Evolutionary conservation across 2,888 invertebrate genomes (phyloP), one percentile per base, ranked within the genome.

Genomic region (Lumbricus terrestris): DNA sequence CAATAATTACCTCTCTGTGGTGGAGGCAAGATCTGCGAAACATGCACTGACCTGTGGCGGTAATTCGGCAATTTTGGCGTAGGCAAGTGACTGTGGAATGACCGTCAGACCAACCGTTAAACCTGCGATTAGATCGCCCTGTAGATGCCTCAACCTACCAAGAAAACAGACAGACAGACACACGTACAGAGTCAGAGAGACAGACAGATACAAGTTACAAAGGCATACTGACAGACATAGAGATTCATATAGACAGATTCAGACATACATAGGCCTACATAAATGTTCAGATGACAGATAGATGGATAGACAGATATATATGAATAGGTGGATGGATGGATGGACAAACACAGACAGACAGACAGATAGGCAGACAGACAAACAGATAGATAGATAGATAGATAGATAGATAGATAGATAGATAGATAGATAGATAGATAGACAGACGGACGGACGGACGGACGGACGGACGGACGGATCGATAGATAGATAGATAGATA

Each of bases 101-200:
- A 98, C 97, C 0, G 98, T 98, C 38, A 98, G 96, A 0, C 98
- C 98, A 0, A 98, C 98, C 2, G 98, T 98, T 91, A 98, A 95
- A 0, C 98, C 98, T 34, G 98, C 98, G 93, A 98, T 97, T 89
- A 97, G 94, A 95, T 98, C 98, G 91, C 97, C 96, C 90, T 98
- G 94, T 2, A 97, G 96, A 94, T 92, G 85, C 37, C 40, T 85
- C 54, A 90, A 37, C 34, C 90, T 90, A 88, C 5, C 29, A 37
- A 34, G 16, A 88, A 1, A 37, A 8, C 47, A 47, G 20, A 85
- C 29, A 69, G 11, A 69, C 69, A 69, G 6, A 69, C n/a, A 69
- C n/a, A n/a, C n/a, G n/a, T 23, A 54, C 3, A 54, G 5, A 54
- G 54, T 3, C 54, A 54, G 69, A 69, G 8, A 69, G n/a, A 69